Conservation (phyloP, 37 sponge, comb jelly and placozoan species). For the Corticium candelabrum region DNA sequence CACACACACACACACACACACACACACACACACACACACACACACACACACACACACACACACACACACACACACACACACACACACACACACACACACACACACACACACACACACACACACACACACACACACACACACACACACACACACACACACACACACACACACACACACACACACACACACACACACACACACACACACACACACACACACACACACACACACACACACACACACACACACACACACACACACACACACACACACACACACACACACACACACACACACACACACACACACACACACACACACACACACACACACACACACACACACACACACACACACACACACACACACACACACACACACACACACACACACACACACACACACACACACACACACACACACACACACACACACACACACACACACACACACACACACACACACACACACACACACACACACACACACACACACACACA, state of each 20-base stretch:
- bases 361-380: slow-evolving; percentile 5
- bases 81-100: slow-evolving; percentile 23
- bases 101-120: slow-evolving; percentile 19
- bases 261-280: slow-evolving; percentile 5
- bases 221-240: slow-evolving; percentile 5
- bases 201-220: slow-evolving; percentile 5
- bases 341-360: slow-evolving; percentile 5
- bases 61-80: slow-evolving; percentile 25
- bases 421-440: slow-evolving; percentile 5
- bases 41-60: slow-evolving; percentile 29
- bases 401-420: slow-evolving; percentile 5
- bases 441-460: slow-evolving; percentile 5
- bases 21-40: slow-evolving; percentile 24
- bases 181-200: slow-evolving; percentile 5
- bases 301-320: slow-evolving; percentile 5
- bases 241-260: slow-evolving; percentile 5
- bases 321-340: slow-evolving; percentile 5
- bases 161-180: slow-evolving; percentile 7
- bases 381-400: slow-evolving; percentile 5
- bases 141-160: slow-evolving; percentile 11
- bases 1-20: slow-evolving; percentile 13
- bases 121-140: slow-evolving; percentile 17
- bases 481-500: slow-evolving; percentile 5
- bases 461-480: slow-evolving; percentile 5
- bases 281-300: slow-evolving; percentile 5